A percentile compares a stretch with the other conserved stretches of the same genome.
These are phyloP conservation scores for Adelognathus sp. DNA, from an alignment of 2,888 invertebrate species.

Conservation along the genomic window DNA sequence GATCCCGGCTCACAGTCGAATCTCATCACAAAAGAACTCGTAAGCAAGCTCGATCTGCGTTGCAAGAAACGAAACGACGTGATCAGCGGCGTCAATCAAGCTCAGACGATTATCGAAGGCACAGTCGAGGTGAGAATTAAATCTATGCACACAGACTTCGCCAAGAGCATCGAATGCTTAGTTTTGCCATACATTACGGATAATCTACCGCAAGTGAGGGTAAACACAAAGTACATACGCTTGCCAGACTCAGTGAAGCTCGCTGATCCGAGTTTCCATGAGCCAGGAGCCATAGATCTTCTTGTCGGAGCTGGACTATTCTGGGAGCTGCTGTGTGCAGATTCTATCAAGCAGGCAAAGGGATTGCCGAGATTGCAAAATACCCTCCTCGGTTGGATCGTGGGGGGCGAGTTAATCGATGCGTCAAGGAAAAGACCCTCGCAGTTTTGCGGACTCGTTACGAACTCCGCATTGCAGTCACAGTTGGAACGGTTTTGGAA, in stretches of 20 bases:
- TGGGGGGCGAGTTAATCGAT: slow-evolving; percentile 32
- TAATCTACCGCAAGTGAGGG: slow-evolving; percentile 32
- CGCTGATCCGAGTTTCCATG: slow-evolving; percentile 50
- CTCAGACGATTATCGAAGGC: slow-evolving; percentile 14
- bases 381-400: slow-evolving; percentile 48
- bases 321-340: slow-evolving; percentile 49
- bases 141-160: slow-evolving; percentile 44
- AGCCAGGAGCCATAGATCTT: slow-evolving; percentile 43
- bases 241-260: slow-evolving; percentile 42
- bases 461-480: slow-evolving; percentile 19
- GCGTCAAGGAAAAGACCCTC: background rate
- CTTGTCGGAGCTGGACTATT: slow-evolving; percentile 51
- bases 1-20: slow-evolving; percentile 60
- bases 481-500: slow-evolving; percentile 50
- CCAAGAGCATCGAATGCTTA: slow-evolving; percentile 43
- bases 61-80: slow-evolving; percentile 27
- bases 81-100: slow-evolving; percentile 45
- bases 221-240: slow-evolving; percentile 23
- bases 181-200: slow-evolving; percentile 53
- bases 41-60: slow-evolving; percentile 37
- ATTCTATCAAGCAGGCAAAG: slow-evolving; percentile 21
- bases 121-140: slow-evolving; percentile 29
- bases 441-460: slow-evolving; percentile 32
- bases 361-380: slow-evolving; percentile 34
- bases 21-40: slow-evolving; percentile 46